A percentile compares a stretch with the other conserved stretches of the same genome.
phyloP scores from a whole-genome alignment of 2,888 invertebrate genomes.

The Tetramorium bicarinatum region DNA sequence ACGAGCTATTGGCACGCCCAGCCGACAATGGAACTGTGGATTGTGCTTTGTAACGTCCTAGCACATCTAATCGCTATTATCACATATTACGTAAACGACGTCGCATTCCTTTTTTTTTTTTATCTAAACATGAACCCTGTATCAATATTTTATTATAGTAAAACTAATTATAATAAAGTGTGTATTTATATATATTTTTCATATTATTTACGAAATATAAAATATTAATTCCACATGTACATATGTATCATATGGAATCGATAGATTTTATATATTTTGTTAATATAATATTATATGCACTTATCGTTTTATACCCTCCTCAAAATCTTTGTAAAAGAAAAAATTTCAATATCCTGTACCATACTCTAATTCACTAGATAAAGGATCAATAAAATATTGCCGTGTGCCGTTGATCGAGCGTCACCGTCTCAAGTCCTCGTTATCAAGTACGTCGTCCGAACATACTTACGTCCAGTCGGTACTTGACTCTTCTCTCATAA shows the following conservation, averaged over 20 bases:
- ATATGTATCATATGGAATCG: neutral
- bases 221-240: neutral
- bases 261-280: neutral
- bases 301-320: neutral
- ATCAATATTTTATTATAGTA: neutral
- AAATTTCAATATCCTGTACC: neutral
- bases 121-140: neutral
- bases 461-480: neutral
- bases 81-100: constrained; percentile 17
- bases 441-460: neutral
- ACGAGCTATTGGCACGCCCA: constrained; percentile 16
- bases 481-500: neutral
- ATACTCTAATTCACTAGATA: neutral
- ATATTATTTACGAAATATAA: constrained; percentile 12
- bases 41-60: constrained; percentile 37
- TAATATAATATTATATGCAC: neutral
- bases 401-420: neutral
- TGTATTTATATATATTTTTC: neutral
- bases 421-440: neutral
- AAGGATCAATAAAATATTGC: neutral
- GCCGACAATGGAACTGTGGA: neutral
- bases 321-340: neutral
- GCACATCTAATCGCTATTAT: constrained; percentile 22
- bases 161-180: neutral
- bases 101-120: neutral